Percentiles rank a stretch among this genome's conserved stretches.
Evolutionary conservation across 2,113 vertebrate genomes (phyloP).

Genomic region (Elgaria multicarinata): DNA sequence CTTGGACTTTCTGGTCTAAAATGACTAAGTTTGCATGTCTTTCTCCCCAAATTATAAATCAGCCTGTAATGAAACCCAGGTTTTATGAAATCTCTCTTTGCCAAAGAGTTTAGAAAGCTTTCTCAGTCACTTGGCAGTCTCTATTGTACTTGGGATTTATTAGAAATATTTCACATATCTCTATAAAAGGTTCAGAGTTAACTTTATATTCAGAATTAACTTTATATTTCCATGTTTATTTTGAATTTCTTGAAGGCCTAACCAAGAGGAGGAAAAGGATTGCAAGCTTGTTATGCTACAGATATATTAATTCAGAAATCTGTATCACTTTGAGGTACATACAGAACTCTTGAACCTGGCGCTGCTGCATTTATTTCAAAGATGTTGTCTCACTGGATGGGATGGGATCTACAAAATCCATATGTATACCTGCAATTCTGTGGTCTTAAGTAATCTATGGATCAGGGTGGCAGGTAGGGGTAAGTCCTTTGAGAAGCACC

Average conservation of each 20-base stretch:
- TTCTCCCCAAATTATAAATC: neutral
- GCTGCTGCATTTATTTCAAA: neutral
- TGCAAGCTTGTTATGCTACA: neutral
- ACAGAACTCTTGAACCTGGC: neutral
- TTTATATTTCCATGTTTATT: neutral
- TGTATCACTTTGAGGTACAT: neutral
- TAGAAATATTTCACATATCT: neutral
- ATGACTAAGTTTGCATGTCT: neutral
- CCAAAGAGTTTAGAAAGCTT: neutral
- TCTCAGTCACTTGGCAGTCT: neutral
- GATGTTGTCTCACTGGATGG: too few relatives aligned
- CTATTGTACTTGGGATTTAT: neutral
- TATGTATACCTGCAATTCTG: neutral
- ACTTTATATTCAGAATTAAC: too few relatives aligned
- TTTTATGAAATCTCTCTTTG: constrained; percentile 4
- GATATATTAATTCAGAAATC: neutral
- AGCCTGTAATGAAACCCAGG: constrained; percentile 8
- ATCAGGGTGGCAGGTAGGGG: too few relatives aligned
- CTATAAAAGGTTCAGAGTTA: neutral
- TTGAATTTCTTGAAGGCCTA: neutral
- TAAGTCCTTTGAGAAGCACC: neutral
- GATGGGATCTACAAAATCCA: neutral
- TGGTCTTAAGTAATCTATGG: neutral
- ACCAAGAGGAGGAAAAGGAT: too few relatives aligned
- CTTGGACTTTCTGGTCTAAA: neutral